Percentiles rank a stretch among this genome's conserved stretches.
phyloP scores from a whole-genome alignment of 2,797 vertebrate species.

The Carapus acus region DNA sequence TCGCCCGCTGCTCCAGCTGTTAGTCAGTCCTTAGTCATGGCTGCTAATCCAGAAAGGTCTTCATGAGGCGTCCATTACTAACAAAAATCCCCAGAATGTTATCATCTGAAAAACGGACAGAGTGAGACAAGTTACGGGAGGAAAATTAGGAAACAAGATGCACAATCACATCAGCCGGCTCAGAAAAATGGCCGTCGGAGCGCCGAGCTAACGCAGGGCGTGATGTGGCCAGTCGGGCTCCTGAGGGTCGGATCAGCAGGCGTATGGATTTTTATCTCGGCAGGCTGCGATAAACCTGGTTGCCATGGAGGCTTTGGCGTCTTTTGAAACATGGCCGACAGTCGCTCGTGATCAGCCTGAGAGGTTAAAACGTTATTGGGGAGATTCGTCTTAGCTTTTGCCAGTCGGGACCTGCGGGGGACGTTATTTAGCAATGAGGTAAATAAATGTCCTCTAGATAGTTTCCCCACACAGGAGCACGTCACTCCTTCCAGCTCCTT shows the following conservation, averaged over 20 bases:
- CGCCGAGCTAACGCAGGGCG: too few relatives aligned
- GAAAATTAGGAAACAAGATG: too few relatives aligned
- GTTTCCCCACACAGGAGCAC: background rate
- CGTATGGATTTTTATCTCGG: slow-evolving; percentile 33
- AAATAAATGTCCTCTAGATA: background rate
- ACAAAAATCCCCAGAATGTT: slow-evolving; percentile 12
- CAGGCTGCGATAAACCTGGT: slow-evolving; percentile 33
- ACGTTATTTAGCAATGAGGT: background rate
- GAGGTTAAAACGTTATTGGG: slow-evolving; percentile 13
- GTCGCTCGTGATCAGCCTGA: slow-evolving; percentile 11
- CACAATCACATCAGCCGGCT: too few relatives aligned
- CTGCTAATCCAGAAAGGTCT: slow-evolving; percentile 6
- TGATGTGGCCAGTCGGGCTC: too few relatives aligned
- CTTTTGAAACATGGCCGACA: slow-evolving; percentile 11
- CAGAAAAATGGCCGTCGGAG: too few relatives aligned
- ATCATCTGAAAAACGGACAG: slow-evolving; percentile 49
- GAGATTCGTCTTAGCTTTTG: background rate
- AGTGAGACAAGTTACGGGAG: slow-evolving; percentile 6
- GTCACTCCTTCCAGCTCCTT: too few relatives aligned
- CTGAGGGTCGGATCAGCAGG: slow-evolving; percentile 4
- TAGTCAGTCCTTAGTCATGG: too few relatives aligned
- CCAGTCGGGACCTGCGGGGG: too few relatives aligned
- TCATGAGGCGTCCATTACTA: slow-evolving; percentile 9
- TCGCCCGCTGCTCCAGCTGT: background rate
- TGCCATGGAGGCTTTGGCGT: slow-evolving; percentile 48